Conservation (phyloP, 2,113 vertebrate genomes). For the Nibea albiflora region DNA sequence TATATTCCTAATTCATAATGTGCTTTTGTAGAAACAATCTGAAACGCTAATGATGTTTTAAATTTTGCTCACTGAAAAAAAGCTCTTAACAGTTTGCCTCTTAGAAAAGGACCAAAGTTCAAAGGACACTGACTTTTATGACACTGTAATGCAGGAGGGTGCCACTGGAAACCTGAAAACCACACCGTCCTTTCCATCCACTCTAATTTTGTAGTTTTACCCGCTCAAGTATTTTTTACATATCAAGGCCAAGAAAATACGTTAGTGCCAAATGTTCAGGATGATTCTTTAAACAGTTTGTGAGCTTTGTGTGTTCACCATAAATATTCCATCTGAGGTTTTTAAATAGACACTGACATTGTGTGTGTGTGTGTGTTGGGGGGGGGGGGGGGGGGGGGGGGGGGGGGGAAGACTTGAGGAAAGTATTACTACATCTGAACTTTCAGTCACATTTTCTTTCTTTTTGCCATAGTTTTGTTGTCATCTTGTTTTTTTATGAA, state of each 20-base stretch:
- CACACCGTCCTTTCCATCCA: conserved; percentile 24
- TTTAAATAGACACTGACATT: conserved; percentile 45
- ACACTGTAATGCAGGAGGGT: background rate
- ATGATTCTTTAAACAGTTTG: conserved; percentile 33
- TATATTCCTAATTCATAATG: background rate
- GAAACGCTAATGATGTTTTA: conserved; percentile 2
- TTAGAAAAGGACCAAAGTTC: background rate
- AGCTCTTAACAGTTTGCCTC: background rate
- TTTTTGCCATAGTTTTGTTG: conserved; percentile 14
- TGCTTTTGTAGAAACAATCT: background rate
- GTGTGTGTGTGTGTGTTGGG: background rate
- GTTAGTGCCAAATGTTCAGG: conserved; percentile 74
- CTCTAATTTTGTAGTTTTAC: conserved; percentile 44
- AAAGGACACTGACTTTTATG: background rate
- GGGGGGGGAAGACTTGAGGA: conserved; percentile 31
- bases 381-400: background rate
- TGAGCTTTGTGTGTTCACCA: conserved; percentile 29
- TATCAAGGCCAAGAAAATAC: conserved; percentile 52
- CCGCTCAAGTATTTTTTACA: conserved; percentile 54
- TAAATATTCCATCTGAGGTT: conserved; percentile 35
- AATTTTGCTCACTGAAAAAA: conserved; percentile 24
- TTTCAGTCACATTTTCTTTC: conserved; percentile 31
- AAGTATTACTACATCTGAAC: conserved; percentile 67
- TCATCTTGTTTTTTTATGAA: background rate
- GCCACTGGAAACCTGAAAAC: conserved; percentile 15